These are phyloP conservation scores for Papilio xuthus DNA, from an alignment of 1,140 invertebrate species.

Conservation along the genomic window DNA sequence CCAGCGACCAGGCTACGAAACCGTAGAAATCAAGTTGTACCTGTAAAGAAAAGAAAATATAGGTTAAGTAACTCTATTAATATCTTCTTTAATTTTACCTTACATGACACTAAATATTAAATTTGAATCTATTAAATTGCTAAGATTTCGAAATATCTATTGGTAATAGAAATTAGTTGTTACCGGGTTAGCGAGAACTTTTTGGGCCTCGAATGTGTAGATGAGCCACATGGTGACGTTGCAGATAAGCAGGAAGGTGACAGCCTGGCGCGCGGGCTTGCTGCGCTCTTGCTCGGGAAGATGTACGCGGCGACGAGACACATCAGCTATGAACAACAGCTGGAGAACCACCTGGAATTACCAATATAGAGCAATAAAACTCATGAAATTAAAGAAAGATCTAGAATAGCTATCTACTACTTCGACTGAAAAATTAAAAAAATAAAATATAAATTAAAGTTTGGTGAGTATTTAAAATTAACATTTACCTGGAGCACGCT, in stretches of 20 bases:
- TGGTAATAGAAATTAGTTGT: constrained; percentile 41
- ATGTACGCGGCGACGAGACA: constrained; percentile 94
- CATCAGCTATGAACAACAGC: constrained; percentile 97
- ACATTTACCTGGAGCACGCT: constrained; percentile 89
- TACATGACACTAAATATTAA: no score
- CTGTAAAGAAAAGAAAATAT: constrained; percentile 62
- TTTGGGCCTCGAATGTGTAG: constrained; percentile 97
- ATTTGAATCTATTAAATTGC: no score
- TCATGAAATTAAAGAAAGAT: background rate
- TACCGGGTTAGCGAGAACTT: constrained; percentile 94
- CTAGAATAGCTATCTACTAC: background rate
- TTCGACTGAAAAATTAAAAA: no score
- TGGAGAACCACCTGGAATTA: constrained; percentile 90
- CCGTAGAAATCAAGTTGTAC: constrained; percentile 96
- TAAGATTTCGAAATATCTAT: background rate
- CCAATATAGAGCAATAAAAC: background rate
- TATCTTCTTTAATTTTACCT: no score
- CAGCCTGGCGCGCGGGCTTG: constrained; percentile 96
- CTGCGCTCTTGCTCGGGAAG: constrained; percentile 94
- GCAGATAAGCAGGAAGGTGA: constrained; percentile 96
- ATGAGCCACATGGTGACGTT: constrained; percentile 98
- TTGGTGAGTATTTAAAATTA: no score
- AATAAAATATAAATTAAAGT: background rate
- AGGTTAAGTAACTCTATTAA: background rate
- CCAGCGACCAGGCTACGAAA: constrained; percentile 95